Base-by-base conservation (phyloP, 2,888 invertebrate species). In the Drosophila melanocephala region DNA sequence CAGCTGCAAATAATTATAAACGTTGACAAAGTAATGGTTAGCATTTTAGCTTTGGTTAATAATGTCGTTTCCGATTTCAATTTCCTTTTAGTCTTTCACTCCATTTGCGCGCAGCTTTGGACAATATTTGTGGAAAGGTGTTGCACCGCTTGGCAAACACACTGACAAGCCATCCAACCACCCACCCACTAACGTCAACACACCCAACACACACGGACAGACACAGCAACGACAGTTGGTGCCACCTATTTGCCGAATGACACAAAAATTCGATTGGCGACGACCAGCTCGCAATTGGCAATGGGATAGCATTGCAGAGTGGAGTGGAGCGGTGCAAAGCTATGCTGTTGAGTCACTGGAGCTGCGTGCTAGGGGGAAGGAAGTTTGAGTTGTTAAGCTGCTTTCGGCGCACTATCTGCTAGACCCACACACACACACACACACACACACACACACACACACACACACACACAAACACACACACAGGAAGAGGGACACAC, bases 301-400 rank as follows among this genome's bases (percentile, higher is more conserved):
- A 26, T n/a, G 39, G 44, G 19, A 14, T 3, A 14, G 22, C 44
- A 47, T 22, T 22, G 44, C 44, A 47, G 22, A 7, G 16, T 9
- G 26, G 28, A 30, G 28, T 12, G 28, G 30, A 14, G 47, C 16
- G 30, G 47, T 22, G 37, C 22, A 35, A 16, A 42, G 42, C 53
- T 63, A 74, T 75, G 73, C 66, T 83, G 81, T 78, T 72, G 81
- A 83, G 75, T 71, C 68, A 63, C 47, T 52, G 76, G 59, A 76
- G 32, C 37, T 69, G 58, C 55, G 74, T 51, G 35, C 50, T 53
- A 70, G 56, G 55, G 53, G 50, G 22, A 74, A 76, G 79, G 80
- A 82, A 82, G 76, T 82, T 70, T 69, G 74, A 84, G 87, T 73
- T 82, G 84, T 82, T 87, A 84, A 87, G 84, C 85, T 84, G 85